Evolutionary conservation across 2,888 invertebrate species (phyloP).

Genomic region (Tipula lateralis): DNA sequence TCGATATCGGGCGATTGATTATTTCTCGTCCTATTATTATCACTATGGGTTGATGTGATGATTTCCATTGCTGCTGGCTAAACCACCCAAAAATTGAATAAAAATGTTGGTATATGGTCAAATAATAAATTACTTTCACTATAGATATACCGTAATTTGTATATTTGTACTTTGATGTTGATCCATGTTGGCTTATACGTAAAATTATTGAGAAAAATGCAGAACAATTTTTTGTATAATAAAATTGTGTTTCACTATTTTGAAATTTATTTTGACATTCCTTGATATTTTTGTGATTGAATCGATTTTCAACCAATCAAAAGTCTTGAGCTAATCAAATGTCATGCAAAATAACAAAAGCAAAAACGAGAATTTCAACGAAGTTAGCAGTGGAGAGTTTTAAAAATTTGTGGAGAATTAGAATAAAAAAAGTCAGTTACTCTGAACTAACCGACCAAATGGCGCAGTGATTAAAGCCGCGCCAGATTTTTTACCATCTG

Average conservation of each 20-base stretch:
- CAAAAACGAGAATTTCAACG: not conserved
- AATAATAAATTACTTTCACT: not conserved
- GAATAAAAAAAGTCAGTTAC: too few species aligned
- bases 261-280: not conserved
- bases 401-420: not conserved
- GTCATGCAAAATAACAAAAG: not conserved
- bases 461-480: too few species aligned
- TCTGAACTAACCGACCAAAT: too few species aligned
- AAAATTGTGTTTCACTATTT: not conserved
- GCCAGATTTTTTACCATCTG: too few species aligned
- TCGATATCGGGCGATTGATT: not conserved
- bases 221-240: not conserved
- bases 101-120: not conserved
- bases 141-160: not conserved
- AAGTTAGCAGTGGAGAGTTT: not conserved
- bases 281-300: not conserved
- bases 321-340: not conserved
- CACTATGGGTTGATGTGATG: not conserved
- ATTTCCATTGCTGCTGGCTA: not conserved
- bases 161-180: not conserved
- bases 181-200: not conserved
- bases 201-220: not conserved
- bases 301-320: not conserved
- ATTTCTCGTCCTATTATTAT: not conserved
- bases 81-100: not conserved